phyloP scores from a whole-genome alignment of 2,113 vertebrate genomes.

The Scortum barcoo region DNA sequence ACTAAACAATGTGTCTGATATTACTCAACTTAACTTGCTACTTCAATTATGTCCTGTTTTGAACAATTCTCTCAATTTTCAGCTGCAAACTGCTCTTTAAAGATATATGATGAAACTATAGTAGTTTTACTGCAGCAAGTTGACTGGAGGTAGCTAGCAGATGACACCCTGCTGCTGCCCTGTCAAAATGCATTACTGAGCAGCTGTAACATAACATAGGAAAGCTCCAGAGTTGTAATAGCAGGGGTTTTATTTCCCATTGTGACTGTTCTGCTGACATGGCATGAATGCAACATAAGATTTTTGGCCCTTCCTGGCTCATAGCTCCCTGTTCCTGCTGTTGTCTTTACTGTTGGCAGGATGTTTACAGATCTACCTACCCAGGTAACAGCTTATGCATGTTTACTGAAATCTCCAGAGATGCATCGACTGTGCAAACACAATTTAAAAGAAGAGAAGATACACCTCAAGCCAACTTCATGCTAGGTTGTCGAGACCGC shows the following conservation, averaged over 20 bases:
- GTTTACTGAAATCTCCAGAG: conserved; percentile 61
- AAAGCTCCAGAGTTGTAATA: background rate
- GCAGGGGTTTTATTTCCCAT: background rate
- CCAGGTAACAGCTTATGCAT: conserved; percentile 56
- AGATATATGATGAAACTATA: background rate
- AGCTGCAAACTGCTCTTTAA: background rate
- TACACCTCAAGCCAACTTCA: conserved; percentile 8
- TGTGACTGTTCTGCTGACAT: background rate
- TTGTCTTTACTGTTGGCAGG: conserved; percentile 37
- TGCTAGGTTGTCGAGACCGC: conserved; percentile 14
- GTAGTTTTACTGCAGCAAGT: background rate
- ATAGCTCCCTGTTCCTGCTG: conserved; percentile 34
- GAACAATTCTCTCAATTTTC: too few relatives aligned
- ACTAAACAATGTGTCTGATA: background rate
- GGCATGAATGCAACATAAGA: conserved; percentile 42
- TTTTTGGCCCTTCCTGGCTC: conserved; percentile 7
- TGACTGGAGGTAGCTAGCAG: background rate
- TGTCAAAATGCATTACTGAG: too few relatives aligned
- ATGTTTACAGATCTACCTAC: conserved; percentile 68
- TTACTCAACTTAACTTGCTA: background rate
- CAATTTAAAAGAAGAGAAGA: conserved; percentile 12
- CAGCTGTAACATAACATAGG: background rate
- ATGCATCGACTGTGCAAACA: conserved; percentile 25
- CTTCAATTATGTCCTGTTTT: too few relatives aligned
- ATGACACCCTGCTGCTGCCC: too few relatives aligned